phyloP scores from a whole-genome alignment of 1,140 invertebrate species.

The Hermatobates lingyangjiaoensis region DNA sequence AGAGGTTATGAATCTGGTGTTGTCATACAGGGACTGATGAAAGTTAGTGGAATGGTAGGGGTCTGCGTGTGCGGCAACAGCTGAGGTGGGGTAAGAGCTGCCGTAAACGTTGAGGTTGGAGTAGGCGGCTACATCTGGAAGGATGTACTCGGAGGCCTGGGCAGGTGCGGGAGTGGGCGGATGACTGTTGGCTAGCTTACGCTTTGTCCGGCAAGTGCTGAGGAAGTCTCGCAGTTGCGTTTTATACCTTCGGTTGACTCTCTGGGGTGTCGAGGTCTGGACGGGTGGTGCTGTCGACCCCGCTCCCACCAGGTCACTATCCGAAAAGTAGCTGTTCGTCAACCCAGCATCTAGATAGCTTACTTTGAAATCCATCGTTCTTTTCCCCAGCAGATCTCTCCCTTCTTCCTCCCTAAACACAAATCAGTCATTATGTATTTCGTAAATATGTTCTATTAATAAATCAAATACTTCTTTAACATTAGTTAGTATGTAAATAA shows the following conservation, averaged over 20 bases:
- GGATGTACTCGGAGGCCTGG: slow-evolving; percentile 37
- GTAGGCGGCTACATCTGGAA: slow-evolving; percentile 41
- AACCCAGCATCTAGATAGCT: slow-evolving; percentile 86
- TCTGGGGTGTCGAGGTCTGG: slow-evolving; percentile 37
- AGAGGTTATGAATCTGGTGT: slow-evolving; percentile 39
- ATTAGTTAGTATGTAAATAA: no score
- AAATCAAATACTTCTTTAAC: no score
- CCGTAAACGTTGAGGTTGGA: slow-evolving; percentile 68
- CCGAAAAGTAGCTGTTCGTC: slow-evolving; percentile 73
- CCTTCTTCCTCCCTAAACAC: slow-evolving; percentile 88
- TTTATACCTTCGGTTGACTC: slow-evolving; percentile 74
- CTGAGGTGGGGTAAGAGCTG: slow-evolving; percentile 38
- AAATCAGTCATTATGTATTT: background rate
- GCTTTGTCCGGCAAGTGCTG: slow-evolving; percentile 75
- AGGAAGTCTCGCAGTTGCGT: slow-evolving; percentile 81
- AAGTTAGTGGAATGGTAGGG: slow-evolving; percentile 49
- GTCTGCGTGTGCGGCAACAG: slow-evolving; percentile 34
- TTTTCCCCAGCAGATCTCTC: slow-evolving; percentile 80
- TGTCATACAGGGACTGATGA: slow-evolving; percentile 51
- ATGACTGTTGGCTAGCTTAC: slow-evolving; percentile 43
- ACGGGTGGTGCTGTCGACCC: slow-evolving; percentile 16
- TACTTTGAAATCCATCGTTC: slow-evolving; percentile 97
- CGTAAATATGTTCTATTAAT: background rate
- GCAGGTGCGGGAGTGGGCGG: slow-evolving; percentile 28
- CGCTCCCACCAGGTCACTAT: slow-evolving; percentile 50